These are phyloP conservation scores for Laticauda laticaudata DNA, from an alignment of 2,113 vertebrate species.

Conservation along the genomic window DNA sequence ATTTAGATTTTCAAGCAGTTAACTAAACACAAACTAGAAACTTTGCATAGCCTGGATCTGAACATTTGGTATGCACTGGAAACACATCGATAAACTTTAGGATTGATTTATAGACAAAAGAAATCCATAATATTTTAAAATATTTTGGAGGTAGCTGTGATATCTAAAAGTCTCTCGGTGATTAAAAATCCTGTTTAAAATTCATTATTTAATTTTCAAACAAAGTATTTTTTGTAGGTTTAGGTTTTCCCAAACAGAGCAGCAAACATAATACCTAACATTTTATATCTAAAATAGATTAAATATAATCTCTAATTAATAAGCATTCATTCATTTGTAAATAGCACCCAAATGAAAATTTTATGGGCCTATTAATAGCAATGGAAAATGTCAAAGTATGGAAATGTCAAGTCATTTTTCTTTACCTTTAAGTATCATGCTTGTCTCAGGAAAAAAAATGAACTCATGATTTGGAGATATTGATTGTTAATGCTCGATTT, in stretches of 20 bases:
- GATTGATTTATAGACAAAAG: background rate
- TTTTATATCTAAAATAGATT: constrained; percentile 63
- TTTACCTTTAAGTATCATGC: constrained; percentile 42
- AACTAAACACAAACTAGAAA: constrained; percentile 20
- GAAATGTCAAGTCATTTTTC: constrained; percentile 67
- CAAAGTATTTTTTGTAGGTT: constrained; percentile 42
- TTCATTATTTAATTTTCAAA: constrained; percentile 62
- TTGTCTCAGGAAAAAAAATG: constrained; percentile 43
- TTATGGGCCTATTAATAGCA: constrained; percentile 60
- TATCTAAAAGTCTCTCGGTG: background rate
- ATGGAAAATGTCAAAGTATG: constrained; percentile 60
- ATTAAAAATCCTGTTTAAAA: constrained; percentile 61
- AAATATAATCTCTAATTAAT: constrained; percentile 66
- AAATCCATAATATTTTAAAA: constrained; percentile 7
- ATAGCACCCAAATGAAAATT: constrained; percentile 53
- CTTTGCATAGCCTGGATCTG: background rate
- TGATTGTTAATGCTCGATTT: constrained; percentile 10
- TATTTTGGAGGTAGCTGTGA: background rate
- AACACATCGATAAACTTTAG: constrained; percentile 6
- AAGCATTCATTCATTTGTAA: constrained; percentile 51
- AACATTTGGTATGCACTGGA: constrained; percentile 28
- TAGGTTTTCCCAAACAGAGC: constrained; percentile 53
- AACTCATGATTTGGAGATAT: constrained; percentile 24
- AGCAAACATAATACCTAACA: constrained; percentile 56
- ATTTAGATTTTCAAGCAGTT: constrained; percentile 44